phyloP scores from a whole-genome alignment of 2,113 vertebrate genomes.

The Mirounga angustirostris region DNA sequence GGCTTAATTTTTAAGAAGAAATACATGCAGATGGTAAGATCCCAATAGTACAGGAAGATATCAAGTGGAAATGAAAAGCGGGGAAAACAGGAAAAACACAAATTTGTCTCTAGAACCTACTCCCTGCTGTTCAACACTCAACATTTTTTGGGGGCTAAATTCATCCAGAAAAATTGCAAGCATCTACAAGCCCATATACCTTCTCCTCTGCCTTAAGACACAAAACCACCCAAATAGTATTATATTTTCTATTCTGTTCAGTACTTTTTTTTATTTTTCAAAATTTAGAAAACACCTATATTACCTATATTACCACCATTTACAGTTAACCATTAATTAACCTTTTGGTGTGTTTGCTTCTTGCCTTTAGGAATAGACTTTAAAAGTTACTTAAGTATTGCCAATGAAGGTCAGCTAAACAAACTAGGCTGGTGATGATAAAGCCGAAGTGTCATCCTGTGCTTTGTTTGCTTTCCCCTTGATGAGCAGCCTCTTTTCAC shows the following conservation, averaged over 20 bases:
- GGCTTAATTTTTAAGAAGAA: background rate
- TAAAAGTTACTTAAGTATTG: background rate
- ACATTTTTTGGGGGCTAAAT: background rate
- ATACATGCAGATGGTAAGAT: background rate
- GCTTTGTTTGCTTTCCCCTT: background rate
- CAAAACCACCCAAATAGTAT: background rate
- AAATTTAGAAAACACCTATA: background rate
- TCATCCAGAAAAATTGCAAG: background rate
- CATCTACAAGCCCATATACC: background rate
- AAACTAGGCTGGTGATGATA: background rate
- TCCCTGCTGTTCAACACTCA: background rate
- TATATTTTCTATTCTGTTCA: background rate
- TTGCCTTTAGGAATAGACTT: background rate
- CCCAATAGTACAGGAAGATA: background rate
- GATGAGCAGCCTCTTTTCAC: fast-evolving
- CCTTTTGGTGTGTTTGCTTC: background rate
- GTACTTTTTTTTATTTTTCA: background rate
- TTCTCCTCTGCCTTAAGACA: background rate
- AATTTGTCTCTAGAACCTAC: background rate
- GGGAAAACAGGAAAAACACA: background rate
- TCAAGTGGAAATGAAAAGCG: background rate
- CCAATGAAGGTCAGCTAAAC: background rate
- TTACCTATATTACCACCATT: background rate
- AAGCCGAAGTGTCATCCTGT: background rate
- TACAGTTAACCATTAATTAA: background rate